These are phyloP conservation scores for Dreissena rostriformis DNA, from an alignment of 1,140 invertebrate species.

Conservation along the genomic window DNA sequence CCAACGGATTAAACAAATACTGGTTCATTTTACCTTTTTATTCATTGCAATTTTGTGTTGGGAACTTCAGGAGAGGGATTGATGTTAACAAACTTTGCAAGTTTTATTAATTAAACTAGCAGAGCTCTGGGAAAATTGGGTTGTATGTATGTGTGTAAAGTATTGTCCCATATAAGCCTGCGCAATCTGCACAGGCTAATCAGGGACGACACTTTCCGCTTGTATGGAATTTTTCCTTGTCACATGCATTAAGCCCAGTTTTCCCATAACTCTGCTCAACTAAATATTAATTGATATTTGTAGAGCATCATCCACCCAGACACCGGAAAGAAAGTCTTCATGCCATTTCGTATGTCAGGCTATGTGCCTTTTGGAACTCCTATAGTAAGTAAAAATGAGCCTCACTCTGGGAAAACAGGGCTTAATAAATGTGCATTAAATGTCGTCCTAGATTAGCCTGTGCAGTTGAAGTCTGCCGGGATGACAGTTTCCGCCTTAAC, in stretches of 20 bases:
- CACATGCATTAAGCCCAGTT: neutral
- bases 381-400: slow-evolving; percentile 76
- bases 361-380: slow-evolving; percentile 83
- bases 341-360: slow-evolving; percentile 83
- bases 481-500: neutral
- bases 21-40: no score
- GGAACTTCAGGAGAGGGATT: no score
- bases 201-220: no score
- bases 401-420: neutral
- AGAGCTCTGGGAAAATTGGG: neutral
- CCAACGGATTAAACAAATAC: no score
- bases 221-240: neutral
- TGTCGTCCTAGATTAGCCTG: neutral
- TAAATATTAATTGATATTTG: slow-evolving; percentile 31
- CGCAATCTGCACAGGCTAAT: no score
- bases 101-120: neutral
- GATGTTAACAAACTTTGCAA: no score
- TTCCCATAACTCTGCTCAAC: no score
- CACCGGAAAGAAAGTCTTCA: slow-evolving; percentile 82
- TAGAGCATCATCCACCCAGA: slow-evolving; percentile 83
- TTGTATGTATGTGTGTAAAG: neutral
- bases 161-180: neutral
- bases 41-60: no score
- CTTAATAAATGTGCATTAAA: neutral
- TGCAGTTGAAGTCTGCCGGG: neutral